Base-by-base conservation (phyloP, 2,888 invertebrate genomes). In the Himalopsyche tibetana region DNA sequence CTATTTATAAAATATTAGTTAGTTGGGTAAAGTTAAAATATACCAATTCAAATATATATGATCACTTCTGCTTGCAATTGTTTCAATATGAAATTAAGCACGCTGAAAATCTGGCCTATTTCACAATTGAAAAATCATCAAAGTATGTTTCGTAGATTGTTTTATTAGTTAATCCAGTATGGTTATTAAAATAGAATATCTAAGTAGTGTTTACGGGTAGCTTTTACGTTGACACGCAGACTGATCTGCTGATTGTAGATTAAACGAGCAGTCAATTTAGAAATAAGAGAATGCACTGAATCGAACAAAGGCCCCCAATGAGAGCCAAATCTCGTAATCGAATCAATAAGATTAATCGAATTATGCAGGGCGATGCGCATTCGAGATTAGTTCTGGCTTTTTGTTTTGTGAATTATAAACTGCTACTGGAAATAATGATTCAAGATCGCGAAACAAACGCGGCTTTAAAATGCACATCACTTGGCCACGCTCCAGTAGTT, bases 401-500 rank as follows among this genome's bases (percentile, higher is more conserved):
- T 63, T 19, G 11, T 8, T 63, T 63, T 63, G 28, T 63, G 6
- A 63, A 19, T 28, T 19, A 11, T 19, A 19, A 74, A 19, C 74
- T 19, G 38, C 74, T 12, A 74, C 38, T 38, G 74, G 51, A 51
- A 51, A 51, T 51, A 51, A 51, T 51, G 51, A 51, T 51, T 51
- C 51, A 74, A 69, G 82, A 80, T 42, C 80, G 55, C 79, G 80
- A 85, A 82, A 85, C 45, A 80, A 85, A 82, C 82, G 82, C 45
- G 82, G 74, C 82, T 80, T 81, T 45, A 55, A 69, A 82, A 85
- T 82, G 82, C n/a, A 74, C 85, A 85, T 85, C 42, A 56, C 38
- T 85, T 85, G 85, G 85, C 85, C 42, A 12, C 56, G 55, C 40
- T 74, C 85, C 85, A 85, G 69, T 15, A 15, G 51, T 51, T 51